Base-by-base conservation (phyloP, 2,113 vertebrate species). In the Clupea harengus region DNA sequence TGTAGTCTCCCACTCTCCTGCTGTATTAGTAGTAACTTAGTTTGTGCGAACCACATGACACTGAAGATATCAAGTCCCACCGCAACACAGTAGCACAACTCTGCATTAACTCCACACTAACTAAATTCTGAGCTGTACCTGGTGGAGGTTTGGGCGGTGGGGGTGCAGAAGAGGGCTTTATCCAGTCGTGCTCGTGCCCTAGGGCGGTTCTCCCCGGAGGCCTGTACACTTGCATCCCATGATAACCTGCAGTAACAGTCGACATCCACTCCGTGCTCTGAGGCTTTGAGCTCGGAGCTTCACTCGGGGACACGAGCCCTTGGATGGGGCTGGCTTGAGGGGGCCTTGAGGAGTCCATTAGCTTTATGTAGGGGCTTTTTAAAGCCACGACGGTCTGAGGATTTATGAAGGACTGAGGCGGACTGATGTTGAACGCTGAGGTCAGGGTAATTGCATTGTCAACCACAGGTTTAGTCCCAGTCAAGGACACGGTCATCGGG, bases 181-280 rank as follows among this genome's bases (percentile, higher is more conserved):
- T 44, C 72, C 72, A 78, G 72, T 39, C 11, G 9, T 39, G 28
- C 13, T 78, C 72, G 13, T 32, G 72, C 32, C 72, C 72, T 32
- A 17, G 72, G 13, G 72, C 13, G 9, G 11, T 13, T 13, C 32
- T 78, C 11, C 72, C 72, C 17, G 72, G 72, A 44, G 72, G 72
- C 15, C 72, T 78, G 72, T 78, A 78, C 72, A 78, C 72, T 32
- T 78, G 4, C 72, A 78, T 78, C 25, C 72, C 72, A 78, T 39
- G 28, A 39, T 78, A 78, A 39, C 72, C 72, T 17, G 72, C 72
- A 39, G 72, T 78, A 17, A 32, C 72, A 2, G 28, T 39, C 4
- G 72, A 78, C 72, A 78, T 78, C 25, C 72, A 78, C 25, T 78
- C 72, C 28, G 4, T 10, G 72, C 25, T 78, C 28, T 5, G 13